Evolutionary conservation across 2,888 invertebrate genomes (phyloP).

Genomic region (Ennomos fuscantarius): DNA sequence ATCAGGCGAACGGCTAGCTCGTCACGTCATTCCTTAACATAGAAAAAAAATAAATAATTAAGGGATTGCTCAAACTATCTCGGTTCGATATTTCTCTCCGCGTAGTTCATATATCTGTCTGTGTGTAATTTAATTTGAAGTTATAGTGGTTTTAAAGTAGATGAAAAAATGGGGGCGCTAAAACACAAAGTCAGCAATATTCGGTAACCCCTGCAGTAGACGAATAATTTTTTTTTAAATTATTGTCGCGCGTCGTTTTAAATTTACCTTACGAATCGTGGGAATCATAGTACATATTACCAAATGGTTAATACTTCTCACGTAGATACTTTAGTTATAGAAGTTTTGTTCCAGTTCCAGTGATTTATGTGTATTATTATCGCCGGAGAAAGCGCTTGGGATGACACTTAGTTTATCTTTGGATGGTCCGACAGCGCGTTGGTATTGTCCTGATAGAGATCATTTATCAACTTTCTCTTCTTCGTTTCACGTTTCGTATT

Average conservation of each 20-base stretch:
- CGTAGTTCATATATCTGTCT: no score
- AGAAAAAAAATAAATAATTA: no score
- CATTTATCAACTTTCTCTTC: slow-evolving; percentile 45
- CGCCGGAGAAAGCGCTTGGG: slow-evolving; percentile 44
- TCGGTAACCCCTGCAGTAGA: no score
- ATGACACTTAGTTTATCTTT: slow-evolving; percentile 56
- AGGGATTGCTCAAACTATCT: no score
- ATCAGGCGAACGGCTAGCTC: no score
- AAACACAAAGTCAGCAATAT: no score
- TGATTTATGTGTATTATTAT: slow-evolving; percentile 51
- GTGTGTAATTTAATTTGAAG: no score
- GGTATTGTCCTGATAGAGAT: slow-evolving; percentile 47
- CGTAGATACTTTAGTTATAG: slow-evolving; percentile 18
- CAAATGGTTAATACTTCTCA: slow-evolving; percentile 23
- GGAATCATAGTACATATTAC: slow-evolving; percentile 9
- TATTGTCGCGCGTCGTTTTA: slow-evolving; percentile 1
- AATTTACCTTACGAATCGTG: slow-evolving; percentile 12
- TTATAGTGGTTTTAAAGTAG: no score
- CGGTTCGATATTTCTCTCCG: no score
- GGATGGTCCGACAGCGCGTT: slow-evolving; percentile 45
- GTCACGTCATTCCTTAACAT: no score
- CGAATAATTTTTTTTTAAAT: slow-evolving; percentile 8
- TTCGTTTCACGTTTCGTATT: background rate
- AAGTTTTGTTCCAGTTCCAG: slow-evolving; percentile 36
- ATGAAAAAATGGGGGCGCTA: no score